Evolutionary conservation across 92 coral and sea anemone genomes (phyloP), one percentile per base, ranked within the genome.

Genomic region (Epizoanthus scotinus): DNA sequence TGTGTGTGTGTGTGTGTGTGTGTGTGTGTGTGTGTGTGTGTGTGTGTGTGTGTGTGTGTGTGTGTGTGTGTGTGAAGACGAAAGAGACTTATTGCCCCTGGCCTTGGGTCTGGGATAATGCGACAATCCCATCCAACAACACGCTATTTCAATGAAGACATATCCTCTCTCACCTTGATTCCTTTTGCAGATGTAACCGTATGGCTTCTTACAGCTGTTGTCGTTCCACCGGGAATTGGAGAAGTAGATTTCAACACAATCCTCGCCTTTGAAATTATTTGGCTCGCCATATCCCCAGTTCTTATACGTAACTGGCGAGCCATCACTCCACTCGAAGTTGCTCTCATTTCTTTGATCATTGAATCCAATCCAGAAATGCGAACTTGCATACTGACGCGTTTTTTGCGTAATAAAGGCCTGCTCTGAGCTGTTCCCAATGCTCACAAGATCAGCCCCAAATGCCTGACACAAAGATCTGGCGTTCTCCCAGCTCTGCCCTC

Each of bases 241-340:
- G 38, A 27, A 67, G 60, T 40, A 82, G 36, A 95, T 8, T 81
- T 95, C 98, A 18, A 78, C 88, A 60, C 98, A 95, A 58, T 93
- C 93, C 29, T 93, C 95, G 17, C 71, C 77, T n/a, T 55, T 56
- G n/a, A 84, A 84, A 58, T 95, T 85, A 75, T 93, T 95, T 38
- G 98, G 98, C 73, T 95, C 98, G 18, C 89, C 84, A 44, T 20
- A 22, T 0, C 85, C 26, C 98, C 98, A 95, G 71, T 85, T 89
- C n/a, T 71, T 78, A 63, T 68, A 95, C 10, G 87, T 87, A 65
- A 77, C 86, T 0, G 82, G 64, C 34, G 85, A 72, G n/a, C 95
- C 97, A 78, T 95, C 98, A 59, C 95, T 92, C 98, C 98, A 95
- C 7, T 84, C 87, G 79, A 89, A 95, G 14, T 68, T 26, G 69